Percentiles rank a stretch among this genome's conserved stretches.
These are phyloP conservation scores for Rhabdornis inornatus DNA, from an alignment of 2,113 vertebrate species.

Conservation along the genomic window DNA sequence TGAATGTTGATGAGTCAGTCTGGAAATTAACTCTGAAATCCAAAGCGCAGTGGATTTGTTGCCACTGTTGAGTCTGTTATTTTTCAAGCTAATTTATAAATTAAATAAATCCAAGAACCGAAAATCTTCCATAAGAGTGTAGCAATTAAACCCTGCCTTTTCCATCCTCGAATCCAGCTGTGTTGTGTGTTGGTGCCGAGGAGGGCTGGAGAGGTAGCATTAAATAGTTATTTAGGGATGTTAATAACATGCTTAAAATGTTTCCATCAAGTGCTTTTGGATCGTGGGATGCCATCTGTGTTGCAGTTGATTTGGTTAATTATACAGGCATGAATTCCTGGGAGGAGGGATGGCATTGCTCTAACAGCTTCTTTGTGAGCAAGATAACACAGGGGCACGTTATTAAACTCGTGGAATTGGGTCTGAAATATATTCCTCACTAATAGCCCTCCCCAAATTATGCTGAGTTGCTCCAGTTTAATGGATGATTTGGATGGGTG, in stretches of 20 bases:
- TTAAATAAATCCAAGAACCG: neutral
- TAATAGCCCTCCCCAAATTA: neutral
- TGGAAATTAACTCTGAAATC: neutral
- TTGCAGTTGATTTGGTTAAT: slow-evolving; percentile 55
- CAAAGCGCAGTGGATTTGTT: neutral
- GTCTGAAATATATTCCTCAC: neutral
- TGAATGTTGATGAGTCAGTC: neutral
- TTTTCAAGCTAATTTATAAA: slow-evolving; percentile 38
- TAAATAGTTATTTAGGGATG: slow-evolving; percentile 44
- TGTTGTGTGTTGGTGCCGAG: slow-evolving; percentile 29
- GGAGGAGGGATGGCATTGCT: neutral
- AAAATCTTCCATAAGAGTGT: neutral
- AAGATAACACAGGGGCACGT: neutral
- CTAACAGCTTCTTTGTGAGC: neutral
- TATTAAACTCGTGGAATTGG: neutral
- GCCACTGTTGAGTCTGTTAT: neutral
- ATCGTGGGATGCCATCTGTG: slow-evolving; percentile 44
- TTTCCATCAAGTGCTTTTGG: slow-evolving; percentile 13
- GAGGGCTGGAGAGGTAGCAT: neutral
- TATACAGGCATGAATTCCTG: slow-evolving; percentile 13
- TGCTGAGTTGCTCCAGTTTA: neutral
- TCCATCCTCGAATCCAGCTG: slow-evolving; percentile 41
- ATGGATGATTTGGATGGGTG: too few species aligned
- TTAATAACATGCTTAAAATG: slow-evolving; percentile 41
- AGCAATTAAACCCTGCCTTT: neutral